phyloP scores from a whole-genome alignment of 2,888 invertebrate species.

The Alsophila aescularia region DNA sequence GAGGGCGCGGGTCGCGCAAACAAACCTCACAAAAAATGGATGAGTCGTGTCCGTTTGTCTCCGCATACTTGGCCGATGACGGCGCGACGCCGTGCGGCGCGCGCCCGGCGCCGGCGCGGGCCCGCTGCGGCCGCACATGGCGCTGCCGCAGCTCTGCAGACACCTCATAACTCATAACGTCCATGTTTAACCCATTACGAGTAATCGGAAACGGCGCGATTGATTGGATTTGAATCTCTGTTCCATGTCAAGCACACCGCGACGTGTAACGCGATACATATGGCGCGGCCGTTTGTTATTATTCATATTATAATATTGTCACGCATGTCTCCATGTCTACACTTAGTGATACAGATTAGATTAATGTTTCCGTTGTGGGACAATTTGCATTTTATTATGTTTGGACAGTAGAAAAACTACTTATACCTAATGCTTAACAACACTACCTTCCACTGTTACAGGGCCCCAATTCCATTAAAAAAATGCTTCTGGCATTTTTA shows the following conservation, averaged over 20 bases:
- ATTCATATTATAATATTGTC: background rate
- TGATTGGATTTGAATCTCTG: constrained; percentile 28
- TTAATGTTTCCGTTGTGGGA: background rate
- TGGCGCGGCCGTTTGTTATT: background rate
- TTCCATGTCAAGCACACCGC: constrained; percentile 3
- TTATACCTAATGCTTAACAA: too few relatives aligned
- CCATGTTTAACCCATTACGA: constrained; percentile 32
- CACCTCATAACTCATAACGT: constrained; percentile 6
- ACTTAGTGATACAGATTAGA: background rate
- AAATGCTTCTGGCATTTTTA: too few relatives aligned
- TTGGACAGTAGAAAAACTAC: too few relatives aligned
- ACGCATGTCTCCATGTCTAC: background rate
- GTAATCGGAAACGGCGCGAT: constrained; percentile 37
- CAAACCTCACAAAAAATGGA: constrained; percentile 22
- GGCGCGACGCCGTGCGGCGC: background rate
- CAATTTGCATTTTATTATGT: background rate
- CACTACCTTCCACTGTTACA: too few relatives aligned
- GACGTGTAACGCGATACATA: background rate
- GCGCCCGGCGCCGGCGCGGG: background rate
- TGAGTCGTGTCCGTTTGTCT: constrained; percentile 8
- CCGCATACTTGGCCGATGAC: constrained; percentile 5
- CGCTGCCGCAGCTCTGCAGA: too few relatives aligned
- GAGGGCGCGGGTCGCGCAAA: constrained; percentile 32
- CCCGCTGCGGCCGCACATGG: constrained; percentile 13
- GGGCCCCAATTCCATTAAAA: too few relatives aligned